A percentile compares a stretch with the other conserved stretches of the same genome.
phyloP scores from a whole-genome alignment of 2,113 vertebrate species.

The Tachysurus vachellii region DNA sequence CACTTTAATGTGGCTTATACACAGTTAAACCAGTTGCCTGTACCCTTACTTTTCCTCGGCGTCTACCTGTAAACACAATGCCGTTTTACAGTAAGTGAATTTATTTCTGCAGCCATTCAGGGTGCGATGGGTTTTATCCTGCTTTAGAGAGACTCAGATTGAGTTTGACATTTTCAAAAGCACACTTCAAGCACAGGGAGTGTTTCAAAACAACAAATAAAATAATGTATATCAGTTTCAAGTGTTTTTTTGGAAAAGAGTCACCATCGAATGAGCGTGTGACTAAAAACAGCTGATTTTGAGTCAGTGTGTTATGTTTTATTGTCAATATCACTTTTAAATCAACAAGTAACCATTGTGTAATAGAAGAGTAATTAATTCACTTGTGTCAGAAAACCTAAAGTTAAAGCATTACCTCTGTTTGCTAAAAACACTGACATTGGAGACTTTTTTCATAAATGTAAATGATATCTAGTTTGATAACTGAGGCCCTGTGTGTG shows the following conservation, averaged over 20 bases:
- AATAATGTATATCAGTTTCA: neutral
- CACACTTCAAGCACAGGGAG: neutral
- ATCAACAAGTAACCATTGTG: neutral
- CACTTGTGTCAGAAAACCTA: neutral
- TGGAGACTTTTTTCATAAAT: neutral
- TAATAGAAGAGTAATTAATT: neutral
- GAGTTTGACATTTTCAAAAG: conserved; percentile 2
- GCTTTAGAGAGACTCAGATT: conserved; percentile 8
- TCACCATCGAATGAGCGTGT: neutral
- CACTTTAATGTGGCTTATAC: conserved; percentile 11
- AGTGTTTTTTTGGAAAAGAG: neutral
- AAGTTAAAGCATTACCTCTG: neutral
- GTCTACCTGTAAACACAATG: neutral
- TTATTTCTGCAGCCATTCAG: conserved; percentile 1
- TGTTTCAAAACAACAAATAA: neutral
- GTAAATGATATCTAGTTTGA: neutral
- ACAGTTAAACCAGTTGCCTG: neutral
- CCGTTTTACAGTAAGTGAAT: conserved; percentile 25
- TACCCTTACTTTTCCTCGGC: neutral
- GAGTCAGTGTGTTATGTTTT: neutral
- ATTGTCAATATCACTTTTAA: neutral
- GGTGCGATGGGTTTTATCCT: conserved; percentile 17
- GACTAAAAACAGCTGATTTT: neutral
- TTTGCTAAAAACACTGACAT: neutral
- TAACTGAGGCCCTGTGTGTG: neutral